Evolutionary conservation across 2,797 vertebrate genomes (phyloP).

Genomic region (Gorsachius magnificus): DNA sequence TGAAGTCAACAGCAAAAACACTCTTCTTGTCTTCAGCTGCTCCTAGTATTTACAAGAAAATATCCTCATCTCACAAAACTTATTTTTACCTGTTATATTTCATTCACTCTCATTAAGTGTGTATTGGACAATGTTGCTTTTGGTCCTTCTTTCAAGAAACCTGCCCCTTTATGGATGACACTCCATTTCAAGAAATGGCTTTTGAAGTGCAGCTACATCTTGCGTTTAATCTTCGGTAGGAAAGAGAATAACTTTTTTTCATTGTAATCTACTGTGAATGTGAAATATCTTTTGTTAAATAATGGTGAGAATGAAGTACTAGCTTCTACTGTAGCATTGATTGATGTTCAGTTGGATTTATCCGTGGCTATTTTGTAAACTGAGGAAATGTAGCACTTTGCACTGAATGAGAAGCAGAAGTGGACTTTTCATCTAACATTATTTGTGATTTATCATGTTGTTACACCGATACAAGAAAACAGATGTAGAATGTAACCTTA

Average conservation of each 20-base stretch:
- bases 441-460: background rate
- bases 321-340: constrained; percentile 34
- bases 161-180: constrained; percentile 11
- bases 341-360: constrained; percentile 13
- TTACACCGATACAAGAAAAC: background rate
- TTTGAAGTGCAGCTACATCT: constrained; percentile 19
- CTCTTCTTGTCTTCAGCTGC: background rate
- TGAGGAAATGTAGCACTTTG: constrained; percentile 70
- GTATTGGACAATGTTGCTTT: constrained; percentile 56
- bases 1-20: background rate
- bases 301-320: constrained; percentile 30
- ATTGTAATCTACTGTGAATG: constrained; percentile 61
- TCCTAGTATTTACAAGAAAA: background rate
- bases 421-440: constrained; percentile 49
- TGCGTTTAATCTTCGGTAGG: constrained; percentile 2
- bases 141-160: constrained; percentile 43
- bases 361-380: constrained; percentile 23
- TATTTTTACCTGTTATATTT: constrained; percentile 22
- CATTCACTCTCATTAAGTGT: constrained; percentile 22
- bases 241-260: constrained; percentile 19
- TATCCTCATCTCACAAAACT: constrained; percentile 46
- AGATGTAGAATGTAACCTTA: background rate
- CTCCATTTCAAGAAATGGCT: constrained; percentile 23
- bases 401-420: constrained; percentile 36
- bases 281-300: constrained; percentile 45